These are phyloP conservation scores for Anolis sagrei DNA, from an alignment of 2,113 vertebrate genomes.

Conservation along the genomic window DNA sequence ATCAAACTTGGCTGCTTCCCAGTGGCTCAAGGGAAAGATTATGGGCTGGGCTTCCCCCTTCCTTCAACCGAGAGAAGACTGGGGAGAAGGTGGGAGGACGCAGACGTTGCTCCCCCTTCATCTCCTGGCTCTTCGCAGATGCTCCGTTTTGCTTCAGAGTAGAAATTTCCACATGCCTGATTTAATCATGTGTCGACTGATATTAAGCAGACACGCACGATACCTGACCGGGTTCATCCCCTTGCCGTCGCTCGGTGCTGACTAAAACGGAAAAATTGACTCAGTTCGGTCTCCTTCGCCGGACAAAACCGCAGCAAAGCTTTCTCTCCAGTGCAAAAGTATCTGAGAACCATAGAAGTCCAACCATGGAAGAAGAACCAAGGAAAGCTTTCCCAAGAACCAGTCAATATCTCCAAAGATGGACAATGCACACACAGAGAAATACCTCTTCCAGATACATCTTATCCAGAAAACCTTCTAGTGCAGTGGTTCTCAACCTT, in stretches of 20 bases:
- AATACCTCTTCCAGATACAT: no score
- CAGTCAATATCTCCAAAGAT: no score
- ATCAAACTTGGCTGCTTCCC: neutral
- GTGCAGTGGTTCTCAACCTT: no score
- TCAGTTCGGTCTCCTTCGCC: neutral
- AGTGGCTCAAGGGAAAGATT: neutral
- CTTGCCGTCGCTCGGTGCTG: neutral
- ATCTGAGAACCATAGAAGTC: neutral
- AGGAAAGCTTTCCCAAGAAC: no score
- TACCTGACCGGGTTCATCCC: constrained; percentile 42
- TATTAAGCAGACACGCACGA: constrained; percentile 32
- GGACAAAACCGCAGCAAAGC: neutral
- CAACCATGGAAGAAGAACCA: neutral
- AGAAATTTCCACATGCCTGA: constrained; percentile 13
- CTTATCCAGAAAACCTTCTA: no score
- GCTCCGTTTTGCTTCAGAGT: neutral
- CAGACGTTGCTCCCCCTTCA: neutral
- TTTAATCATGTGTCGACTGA: constrained; percentile 8
- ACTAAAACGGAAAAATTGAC: constrained; percentile 21
- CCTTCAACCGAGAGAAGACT: neutral
- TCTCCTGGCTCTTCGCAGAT: neutral
- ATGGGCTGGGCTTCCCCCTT: neutral
- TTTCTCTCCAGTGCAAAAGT: neutral
- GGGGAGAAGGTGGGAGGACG: no score
- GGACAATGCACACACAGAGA: no score